Evolutionary conservation across 2,113 vertebrate genomes (phyloP), one percentile per base, ranked within the genome.

Genomic region (Notechis scutatus): DNA sequence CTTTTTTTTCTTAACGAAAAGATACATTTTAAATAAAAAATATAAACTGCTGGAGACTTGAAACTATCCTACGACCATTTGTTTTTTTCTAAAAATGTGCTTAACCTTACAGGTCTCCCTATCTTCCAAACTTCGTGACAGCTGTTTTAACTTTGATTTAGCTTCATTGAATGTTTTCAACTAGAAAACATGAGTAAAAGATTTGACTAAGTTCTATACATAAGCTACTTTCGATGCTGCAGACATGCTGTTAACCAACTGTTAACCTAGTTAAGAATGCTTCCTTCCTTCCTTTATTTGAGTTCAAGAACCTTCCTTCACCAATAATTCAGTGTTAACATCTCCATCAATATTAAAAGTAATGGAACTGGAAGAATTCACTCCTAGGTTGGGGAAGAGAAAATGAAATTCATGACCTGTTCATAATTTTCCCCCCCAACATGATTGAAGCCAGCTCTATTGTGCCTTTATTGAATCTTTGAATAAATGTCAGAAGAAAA

Each of bases 21-120:
- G 5, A 74, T 95, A 91, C 3, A 12, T 91, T 93, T 90, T 52
- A 90, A 54, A 61, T 24, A 93, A 29, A 81, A 81, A 8, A 39
- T 20, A 81, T 42, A 81, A 81, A 81, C 74, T 81, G 34, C 12
- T 59, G 50, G 23, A 56, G 21, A 59, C 9, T 39, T 26, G n/a
- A 88, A 88, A 52, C 50, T 21, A 18, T 11, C 47, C 18, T 52
- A 74, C 14, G 47, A 23, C 18, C 10, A 21, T 56, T 23, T 81
- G 4, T 18, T 50, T 90, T 47, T 39, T 47, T 9, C 23, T 42
- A 47, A 88, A 88, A 14, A 69, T 42, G 4, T 29, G 42, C 50
- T 92, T 89, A 21, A 59, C 34, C 90, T 52, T 47, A 42, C 55
- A 86, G 55, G 21, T 59, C 47, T 86, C 0, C 7, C 29, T 92